Conservation (phyloP, 2,113 vertebrate genomes). For the Lycaon pictus region DNA sequence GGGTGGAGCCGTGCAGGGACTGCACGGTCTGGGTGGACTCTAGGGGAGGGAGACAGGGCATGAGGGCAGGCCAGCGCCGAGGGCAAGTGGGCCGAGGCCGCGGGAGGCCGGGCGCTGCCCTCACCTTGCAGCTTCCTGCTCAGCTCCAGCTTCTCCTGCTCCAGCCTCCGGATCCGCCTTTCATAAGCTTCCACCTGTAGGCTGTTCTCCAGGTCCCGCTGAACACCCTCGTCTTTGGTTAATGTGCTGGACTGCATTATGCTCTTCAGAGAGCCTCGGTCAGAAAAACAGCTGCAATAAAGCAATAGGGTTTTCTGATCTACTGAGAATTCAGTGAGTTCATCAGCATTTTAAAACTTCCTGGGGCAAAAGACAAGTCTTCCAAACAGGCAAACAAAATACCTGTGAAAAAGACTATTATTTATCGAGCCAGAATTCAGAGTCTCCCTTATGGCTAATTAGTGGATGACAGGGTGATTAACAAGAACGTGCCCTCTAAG, state of each 20-base stretch:
- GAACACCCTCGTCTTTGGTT: conserved; percentile 85
- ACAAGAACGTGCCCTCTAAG: background rate
- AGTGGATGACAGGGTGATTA: no score
- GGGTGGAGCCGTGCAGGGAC: conserved; percentile 90
- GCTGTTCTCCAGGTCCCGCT: conserved; percentile 87
- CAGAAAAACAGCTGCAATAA: conserved; percentile 92
- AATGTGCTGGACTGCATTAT: conserved; percentile 80
- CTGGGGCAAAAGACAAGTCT: background rate
- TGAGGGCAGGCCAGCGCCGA: background rate
- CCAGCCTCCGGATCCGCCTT: conserved; percentile 93
- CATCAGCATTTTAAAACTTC: background rate
- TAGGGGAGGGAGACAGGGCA: conserved; percentile 62
- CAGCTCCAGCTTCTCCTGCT: conserved; percentile 97
- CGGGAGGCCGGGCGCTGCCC: fast-evolving
- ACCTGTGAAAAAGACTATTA: background rate
- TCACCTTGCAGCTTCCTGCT: conserved; percentile 95
- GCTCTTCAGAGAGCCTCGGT: conserved; percentile 89
- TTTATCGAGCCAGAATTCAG: background rate
- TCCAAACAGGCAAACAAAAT: background rate
- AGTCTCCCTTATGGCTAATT: background rate
- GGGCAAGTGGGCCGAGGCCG: fast-evolving
- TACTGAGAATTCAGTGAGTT: no score
- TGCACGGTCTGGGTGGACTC: conserved; percentile 94
- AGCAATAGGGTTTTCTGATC: background rate
- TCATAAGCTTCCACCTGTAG: conserved; percentile 95